Evolutionary conservation across 1,140 invertebrate genomes (phyloP).

Genomic region (Caligus rogercresseyi): DNA sequence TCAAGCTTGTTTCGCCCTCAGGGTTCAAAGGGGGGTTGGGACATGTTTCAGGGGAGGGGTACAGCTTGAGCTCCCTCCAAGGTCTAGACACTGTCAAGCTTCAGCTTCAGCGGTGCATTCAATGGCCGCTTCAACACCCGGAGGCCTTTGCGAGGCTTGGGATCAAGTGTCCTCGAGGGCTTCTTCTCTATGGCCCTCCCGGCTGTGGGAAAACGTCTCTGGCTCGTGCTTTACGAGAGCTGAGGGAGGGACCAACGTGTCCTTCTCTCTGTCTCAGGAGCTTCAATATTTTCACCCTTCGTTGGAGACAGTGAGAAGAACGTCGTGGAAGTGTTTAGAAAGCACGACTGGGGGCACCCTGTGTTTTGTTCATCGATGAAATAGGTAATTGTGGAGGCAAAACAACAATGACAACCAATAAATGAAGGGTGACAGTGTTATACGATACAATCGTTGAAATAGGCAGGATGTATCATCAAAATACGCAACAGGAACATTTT

Average conservation of each 20-base stretch:
- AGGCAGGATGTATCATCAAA: too few relatives aligned
- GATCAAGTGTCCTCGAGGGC: slow-evolving; percentile 38
- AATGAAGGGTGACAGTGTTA: too few relatives aligned
- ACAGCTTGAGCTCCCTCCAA: slow-evolving; percentile 41
- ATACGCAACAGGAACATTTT: too few relatives aligned
- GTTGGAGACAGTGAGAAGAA: slow-evolving; percentile 45
- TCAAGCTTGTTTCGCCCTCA: slow-evolving; percentile 33
- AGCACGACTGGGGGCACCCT: slow-evolving; percentile 44
- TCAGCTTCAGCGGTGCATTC: slow-evolving; percentile 39
- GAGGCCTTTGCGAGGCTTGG: slow-evolving; percentile 40
- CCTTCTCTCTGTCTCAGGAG: slow-evolving; percentile 42
- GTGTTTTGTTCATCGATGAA: slow-evolving; percentile 56
- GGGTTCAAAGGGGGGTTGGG: slow-evolving; percentile 35
- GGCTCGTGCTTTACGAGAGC: slow-evolving; percentile 44
- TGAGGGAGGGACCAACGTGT: slow-evolving; percentile 22
- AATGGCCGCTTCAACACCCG: slow-evolving; percentile 44
- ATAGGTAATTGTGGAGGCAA: slow-evolving; percentile 40
- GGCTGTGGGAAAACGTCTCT: slow-evolving; percentile 56
- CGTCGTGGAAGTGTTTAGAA: slow-evolving; percentile 42
- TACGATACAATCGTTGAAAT: too few relatives aligned
- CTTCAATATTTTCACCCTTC: slow-evolving; percentile 45
- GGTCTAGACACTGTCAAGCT: slow-evolving; percentile 44
- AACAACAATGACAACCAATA: too few relatives aligned
- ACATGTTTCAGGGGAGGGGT: slow-evolving; percentile 33
- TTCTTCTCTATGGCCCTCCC: slow-evolving; percentile 53